Conservation (phyloP, 2,113 vertebrate species). For the Columbina picui region DNA sequence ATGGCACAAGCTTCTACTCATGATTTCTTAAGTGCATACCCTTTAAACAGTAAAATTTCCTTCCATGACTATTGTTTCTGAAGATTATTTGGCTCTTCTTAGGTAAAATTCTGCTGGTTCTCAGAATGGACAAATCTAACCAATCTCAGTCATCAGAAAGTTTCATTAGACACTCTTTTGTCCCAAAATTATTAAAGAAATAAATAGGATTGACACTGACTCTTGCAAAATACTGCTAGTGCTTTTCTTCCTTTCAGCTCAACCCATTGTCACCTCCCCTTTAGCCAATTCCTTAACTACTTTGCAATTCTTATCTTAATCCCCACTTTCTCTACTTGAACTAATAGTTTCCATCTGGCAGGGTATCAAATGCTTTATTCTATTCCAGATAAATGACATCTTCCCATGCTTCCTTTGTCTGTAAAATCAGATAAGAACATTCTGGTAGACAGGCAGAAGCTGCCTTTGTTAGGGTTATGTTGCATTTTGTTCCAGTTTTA, state of each 20-base stretch:
- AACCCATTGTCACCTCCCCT: slow-evolving; percentile 36
- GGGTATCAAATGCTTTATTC: slow-evolving; percentile 39
- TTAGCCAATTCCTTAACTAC: slow-evolving; percentile 42
- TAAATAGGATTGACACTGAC: neutral
- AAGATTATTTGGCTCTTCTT: neutral
- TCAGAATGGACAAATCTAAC: neutral
- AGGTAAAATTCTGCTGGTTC: neutral
- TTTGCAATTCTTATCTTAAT: slow-evolving; percentile 65
- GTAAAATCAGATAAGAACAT: slow-evolving; percentile 49
- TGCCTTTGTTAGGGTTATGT: slow-evolving; percentile 10
- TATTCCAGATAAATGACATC: slow-evolving; percentile 49
- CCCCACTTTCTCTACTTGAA: slow-evolving; percentile 58
- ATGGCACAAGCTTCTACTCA: neutral
- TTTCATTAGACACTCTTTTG: neutral
- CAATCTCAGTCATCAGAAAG: neutral
- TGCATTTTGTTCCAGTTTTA: slow-evolving; percentile 14
- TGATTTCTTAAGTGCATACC: neutral
- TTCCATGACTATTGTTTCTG: neutral
- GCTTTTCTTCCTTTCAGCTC: slow-evolving; percentile 33
- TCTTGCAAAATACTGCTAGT: slow-evolving; percentile 9
- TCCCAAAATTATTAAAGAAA: neutral
- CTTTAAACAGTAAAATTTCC: neutral
- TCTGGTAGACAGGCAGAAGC: slow-evolving; percentile 28
- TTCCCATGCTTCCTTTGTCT: slow-evolving; percentile 51
- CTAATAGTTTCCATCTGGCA: slow-evolving; percentile 60